Percentiles rank a stretch among this genome's conserved stretches.
Evolutionary conservation across 2,888 invertebrate genomes (phyloP).

Genomic region (Chromoteleia sp.): DNA sequence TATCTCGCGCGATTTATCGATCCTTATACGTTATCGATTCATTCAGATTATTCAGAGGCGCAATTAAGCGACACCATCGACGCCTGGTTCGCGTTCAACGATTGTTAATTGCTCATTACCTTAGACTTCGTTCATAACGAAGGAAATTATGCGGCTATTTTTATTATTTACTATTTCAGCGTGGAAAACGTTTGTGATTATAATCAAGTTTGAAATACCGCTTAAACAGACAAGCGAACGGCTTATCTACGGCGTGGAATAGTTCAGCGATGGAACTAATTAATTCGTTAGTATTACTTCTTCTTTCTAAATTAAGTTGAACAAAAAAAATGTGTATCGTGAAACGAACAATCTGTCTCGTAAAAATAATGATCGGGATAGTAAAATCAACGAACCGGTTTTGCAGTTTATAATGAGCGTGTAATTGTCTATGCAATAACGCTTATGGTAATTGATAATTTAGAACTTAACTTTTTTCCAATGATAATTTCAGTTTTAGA

Average conservation of each 20-base stretch:
- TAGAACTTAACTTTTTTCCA: too few species aligned
- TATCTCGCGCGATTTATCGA: slow-evolving; percentile 53
- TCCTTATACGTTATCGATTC: slow-evolving; percentile 37
- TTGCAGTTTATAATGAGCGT: too few species aligned
- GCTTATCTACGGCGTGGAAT: not conserved
- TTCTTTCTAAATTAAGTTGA: not conserved
- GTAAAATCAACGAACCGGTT: slow-evolving; percentile 1
- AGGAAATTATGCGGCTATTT: slow-evolving; percentile 6
- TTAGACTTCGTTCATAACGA: slow-evolving; percentile 2
- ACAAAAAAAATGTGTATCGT: not conserved
- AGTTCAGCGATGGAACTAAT: too few species aligned
- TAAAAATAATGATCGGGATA: slow-evolving; percentile 2
- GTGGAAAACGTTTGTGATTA: not conserved
- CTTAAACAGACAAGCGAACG: not conserved
- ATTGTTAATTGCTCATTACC: slow-evolving; percentile 11
- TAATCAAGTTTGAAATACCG: not conserved
- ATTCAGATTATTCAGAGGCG: slow-evolving; percentile 37
- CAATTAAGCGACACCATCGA: slow-evolving; percentile 20
- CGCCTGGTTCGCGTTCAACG: not conserved
- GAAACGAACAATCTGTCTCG: not conserved
- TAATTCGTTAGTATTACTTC: too few species aligned
- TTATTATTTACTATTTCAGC: slow-evolving; percentile 4
- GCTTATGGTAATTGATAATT: too few species aligned
- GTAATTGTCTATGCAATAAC: too few species aligned
- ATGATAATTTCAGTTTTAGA: too few species aligned